These are phyloP conservation scores for Agrochola macilenta DNA, from an alignment of 2,888 invertebrate genomes.

Conservation along the genomic window DNA sequence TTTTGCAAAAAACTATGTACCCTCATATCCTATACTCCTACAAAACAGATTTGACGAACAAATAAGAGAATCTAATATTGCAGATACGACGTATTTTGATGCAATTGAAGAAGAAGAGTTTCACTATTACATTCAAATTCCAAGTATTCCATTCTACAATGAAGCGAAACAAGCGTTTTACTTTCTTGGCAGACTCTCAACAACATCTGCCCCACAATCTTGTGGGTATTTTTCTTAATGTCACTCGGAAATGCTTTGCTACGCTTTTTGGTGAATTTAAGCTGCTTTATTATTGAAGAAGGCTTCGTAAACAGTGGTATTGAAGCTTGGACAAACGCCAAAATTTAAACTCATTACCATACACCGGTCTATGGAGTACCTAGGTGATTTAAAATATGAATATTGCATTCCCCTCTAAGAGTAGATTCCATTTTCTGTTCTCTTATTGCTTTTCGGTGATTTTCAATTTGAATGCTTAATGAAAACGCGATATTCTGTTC, in stretches of 20 bases:
- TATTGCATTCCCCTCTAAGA: constrained; percentile 38
- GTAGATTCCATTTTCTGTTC: constrained; percentile 20
- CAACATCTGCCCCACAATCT: constrained; percentile 56
- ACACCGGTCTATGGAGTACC: constrained; percentile 38
- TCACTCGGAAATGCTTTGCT: constrained; percentile 47
- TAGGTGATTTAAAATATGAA: constrained; percentile 52
- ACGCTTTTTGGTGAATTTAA: constrained; percentile 47
- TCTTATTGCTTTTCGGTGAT: constrained; percentile 32
- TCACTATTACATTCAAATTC: constrained; percentile 58
- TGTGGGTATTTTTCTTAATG: constrained; percentile 58
- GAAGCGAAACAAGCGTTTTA: constrained; percentile 42
- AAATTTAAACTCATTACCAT: constrained; percentile 61
- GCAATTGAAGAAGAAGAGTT: constrained; percentile 66
- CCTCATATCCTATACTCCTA: not conserved
- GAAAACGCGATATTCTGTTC: constrained; percentile 17
- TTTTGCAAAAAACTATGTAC: not conserved
- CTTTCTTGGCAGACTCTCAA: constrained; percentile 68
- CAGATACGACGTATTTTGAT: constrained; percentile 14
- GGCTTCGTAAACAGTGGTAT: constrained; percentile 63
- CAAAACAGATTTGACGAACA: not conserved
- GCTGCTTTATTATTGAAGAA: constrained; percentile 53
- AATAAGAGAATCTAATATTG: not conserved
- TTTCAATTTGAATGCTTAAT: constrained; percentile 48
- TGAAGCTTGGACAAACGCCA: constrained; percentile 66
- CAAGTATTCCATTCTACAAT: constrained; percentile 59